Evolutionary conservation across 2,888 invertebrate species (phyloP).

Genomic region (Parnassius orleans): DNA sequence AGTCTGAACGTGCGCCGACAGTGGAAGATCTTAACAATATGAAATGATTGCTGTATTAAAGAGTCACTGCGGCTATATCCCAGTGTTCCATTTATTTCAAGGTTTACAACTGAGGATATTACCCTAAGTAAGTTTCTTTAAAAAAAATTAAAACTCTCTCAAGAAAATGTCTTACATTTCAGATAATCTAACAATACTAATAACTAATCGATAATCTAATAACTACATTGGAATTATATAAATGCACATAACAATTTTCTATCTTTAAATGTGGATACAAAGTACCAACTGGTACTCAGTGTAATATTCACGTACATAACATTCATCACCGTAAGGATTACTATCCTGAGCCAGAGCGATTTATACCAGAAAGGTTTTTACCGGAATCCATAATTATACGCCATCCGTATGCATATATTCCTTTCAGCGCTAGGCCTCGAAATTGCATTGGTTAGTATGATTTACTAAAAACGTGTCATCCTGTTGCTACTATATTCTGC

Average conservation of each 20-base stretch:
- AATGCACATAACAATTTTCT: too few relatives aligned
- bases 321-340: constrained; percentile 82
- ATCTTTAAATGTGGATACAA: constrained; percentile 64
- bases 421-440: constrained; percentile 84
- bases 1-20: constrained; percentile 80
- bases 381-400: constrained; percentile 74
- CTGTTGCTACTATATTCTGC: too few relatives aligned
- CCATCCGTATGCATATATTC: constrained; percentile 83
- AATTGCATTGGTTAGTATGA: constrained; percentile 82
- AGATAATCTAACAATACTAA: too few relatives aligned
- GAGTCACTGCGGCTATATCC: constrained; percentile 84
- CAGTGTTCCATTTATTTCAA: constrained; percentile 83
- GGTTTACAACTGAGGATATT: constrained; percentile 78
- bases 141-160: too few relatives aligned
- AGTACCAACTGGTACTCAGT: constrained; percentile 68
- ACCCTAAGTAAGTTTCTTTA: constrained; percentile 72
- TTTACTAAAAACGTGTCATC: too few relatives aligned
- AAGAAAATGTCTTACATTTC: too few relatives aligned
- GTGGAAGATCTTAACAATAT: constrained; percentile 78
- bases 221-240: too few relatives aligned
- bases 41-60: constrained; percentile 85
- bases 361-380: constrained; percentile 86
- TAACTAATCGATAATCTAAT: too few relatives aligned
- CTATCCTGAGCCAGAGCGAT: constrained; percentile 84
- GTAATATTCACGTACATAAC: constrained; percentile 79